Conservation (phyloP, 2,113 vertebrate species). For the Bungarus multicinctus region DNA sequence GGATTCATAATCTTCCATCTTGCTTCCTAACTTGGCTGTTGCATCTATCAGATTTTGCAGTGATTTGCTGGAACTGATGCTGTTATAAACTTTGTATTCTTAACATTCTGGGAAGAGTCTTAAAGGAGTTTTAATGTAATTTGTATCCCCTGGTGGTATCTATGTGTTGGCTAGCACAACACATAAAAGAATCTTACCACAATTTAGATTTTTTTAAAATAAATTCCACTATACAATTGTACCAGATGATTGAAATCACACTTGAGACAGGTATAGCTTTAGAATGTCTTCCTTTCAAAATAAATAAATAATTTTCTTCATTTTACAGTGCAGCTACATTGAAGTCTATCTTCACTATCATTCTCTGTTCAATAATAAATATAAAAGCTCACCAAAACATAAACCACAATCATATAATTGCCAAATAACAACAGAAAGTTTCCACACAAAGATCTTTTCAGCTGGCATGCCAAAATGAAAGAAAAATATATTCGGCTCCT, state of each 20-base stretch:
- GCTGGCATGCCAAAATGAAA: neutral
- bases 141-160: neutral
- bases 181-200: neutral
- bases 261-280: neutral
- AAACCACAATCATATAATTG: neutral
- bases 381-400: neutral
- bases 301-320: neutral
- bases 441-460: constrained; percentile 43
- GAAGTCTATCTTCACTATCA: neutral
- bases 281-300: neutral
- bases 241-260: neutral
- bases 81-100: neutral
- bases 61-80: neutral
- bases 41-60: neutral
- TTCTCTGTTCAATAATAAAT: neutral
- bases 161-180: neutral
- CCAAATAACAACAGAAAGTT: constrained; percentile 46
- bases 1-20: neutral
- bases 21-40: neutral
- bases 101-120: neutral
- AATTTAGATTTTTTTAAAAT: neutral
- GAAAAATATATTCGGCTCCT: neutral
- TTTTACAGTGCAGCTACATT: neutral
- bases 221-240: neutral
- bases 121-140: neutral